A percentile compares a stretch with the other conserved stretches of the same genome.
Conservation (phyloP, 2,113 vertebrate genomes). For the Puma concolor region DNA sequence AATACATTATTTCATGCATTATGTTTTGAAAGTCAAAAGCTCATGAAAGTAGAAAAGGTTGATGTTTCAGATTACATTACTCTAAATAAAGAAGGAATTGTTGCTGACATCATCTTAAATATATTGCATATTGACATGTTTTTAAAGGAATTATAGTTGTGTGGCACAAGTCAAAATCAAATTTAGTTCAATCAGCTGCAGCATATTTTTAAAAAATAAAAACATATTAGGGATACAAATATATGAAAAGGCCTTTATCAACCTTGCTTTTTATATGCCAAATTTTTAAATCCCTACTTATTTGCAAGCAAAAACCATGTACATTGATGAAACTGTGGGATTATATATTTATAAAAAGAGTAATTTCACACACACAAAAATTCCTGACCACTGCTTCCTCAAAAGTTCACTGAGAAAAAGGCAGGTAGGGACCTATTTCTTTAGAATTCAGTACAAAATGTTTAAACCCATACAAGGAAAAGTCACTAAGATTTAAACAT, state of each 20-base stretch:
- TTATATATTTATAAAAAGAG: slow-evolving; percentile 30
- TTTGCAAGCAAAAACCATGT: slow-evolving; percentile 68
- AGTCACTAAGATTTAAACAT: slow-evolving; percentile 64
- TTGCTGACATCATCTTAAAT: slow-evolving; percentile 82
- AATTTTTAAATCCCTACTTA: slow-evolving; percentile 66
- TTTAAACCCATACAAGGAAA: slow-evolving; percentile 64
- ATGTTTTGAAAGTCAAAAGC: slow-evolving; percentile 62
- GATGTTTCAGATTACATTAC: slow-evolving; percentile 78
- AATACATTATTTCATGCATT: slow-evolving; percentile 53
- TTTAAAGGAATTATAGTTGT: slow-evolving; percentile 79
- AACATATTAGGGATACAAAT: slow-evolving; percentile 62
- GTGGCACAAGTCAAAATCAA: slow-evolving; percentile 76
- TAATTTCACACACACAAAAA: slow-evolving; percentile 10
- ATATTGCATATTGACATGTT: slow-evolving; percentile 71
- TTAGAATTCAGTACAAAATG: slow-evolving; percentile 63
- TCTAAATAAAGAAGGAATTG: slow-evolving; percentile 77
- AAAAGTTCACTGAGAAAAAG: not conserved
- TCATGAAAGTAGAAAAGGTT: slow-evolving; percentile 65
- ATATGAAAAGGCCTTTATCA: slow-evolving; percentile 71
- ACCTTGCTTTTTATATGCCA: slow-evolving; percentile 58
- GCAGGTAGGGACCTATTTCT: not conserved
- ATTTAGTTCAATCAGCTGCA: slow-evolving; percentile 79
- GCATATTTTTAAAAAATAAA: slow-evolving; percentile 73
- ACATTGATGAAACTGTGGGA: not conserved
- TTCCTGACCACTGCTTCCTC: not conserved